A percentile compares a stretch with the other conserved stretches of the same genome.
Evolutionary conservation across 2,888 invertebrate genomes (phyloP).

Genomic region (Ceraclea dissimilis): DNA sequence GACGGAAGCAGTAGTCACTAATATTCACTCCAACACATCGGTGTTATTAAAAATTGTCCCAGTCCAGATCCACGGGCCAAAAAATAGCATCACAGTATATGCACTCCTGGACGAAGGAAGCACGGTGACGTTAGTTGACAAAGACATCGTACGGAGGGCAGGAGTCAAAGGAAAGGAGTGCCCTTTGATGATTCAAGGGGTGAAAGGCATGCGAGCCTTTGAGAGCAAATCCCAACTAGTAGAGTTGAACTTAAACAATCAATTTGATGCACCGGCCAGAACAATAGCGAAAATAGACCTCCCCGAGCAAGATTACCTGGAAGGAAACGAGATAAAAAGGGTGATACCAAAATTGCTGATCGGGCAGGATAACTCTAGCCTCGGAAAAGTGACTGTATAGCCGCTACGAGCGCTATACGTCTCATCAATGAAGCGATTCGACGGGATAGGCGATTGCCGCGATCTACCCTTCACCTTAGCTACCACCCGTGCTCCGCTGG

Average conservation of each 20-base stretch:
- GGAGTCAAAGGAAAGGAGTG: conserved; percentile 24
- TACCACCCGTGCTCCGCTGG: no score
- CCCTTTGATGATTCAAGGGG: conserved; percentile 26
- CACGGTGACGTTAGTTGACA: conserved; percentile 26
- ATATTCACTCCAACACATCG: background rate
- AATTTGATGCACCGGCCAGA: background rate
- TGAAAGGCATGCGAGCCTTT: conserved; percentile 16
- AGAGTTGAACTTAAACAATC: no score
- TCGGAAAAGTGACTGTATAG: no score
- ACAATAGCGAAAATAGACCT: background rate
- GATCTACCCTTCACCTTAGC: no score
- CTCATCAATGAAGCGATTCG: no score
- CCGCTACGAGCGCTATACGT: no score
- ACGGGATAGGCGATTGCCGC: no score
- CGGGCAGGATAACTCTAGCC: background rate
- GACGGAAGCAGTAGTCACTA: no score
- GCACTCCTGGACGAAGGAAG: no score
- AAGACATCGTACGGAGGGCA: conserved; percentile 17
- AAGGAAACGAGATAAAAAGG: background rate
- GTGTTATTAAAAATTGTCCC: conserved; percentile 26
- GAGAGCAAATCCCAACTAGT: background rate
- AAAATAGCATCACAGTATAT: conserved; percentile 23
- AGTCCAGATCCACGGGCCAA: conserved; percentile 24
- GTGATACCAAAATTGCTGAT: background rate
- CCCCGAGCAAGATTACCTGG: background rate